Percentiles rank a stretch among this genome's conserved stretches.
These are phyloP conservation scores for Phyllotreta cruciferae DNA, from an alignment of 2,888 invertebrate species.

Conservation along the genomic window DNA sequence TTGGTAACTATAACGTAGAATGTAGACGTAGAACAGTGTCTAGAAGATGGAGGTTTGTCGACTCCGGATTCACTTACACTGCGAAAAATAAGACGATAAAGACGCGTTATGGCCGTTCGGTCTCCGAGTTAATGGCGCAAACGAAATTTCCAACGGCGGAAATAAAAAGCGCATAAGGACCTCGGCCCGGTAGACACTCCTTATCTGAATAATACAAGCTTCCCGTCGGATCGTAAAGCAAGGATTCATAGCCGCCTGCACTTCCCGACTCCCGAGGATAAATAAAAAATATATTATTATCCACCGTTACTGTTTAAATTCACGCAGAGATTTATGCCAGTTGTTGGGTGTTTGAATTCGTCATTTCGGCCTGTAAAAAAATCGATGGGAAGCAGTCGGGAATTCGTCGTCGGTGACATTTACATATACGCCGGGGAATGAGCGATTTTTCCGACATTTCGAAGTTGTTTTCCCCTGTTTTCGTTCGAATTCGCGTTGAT, in stretches of 20 bases:
- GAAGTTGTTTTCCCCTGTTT: conserved; percentile 37
- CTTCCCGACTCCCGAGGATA: conserved; percentile 1
- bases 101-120: neutral
- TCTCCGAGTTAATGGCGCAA: conserved; percentile 11
- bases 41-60: neutral
- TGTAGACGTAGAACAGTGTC: too few species aligned
- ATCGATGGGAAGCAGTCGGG: conserved; percentile 1
- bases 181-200: conserved; percentile 10
- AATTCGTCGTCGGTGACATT: conserved; percentile 20
- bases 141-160: conserved; percentile 4
- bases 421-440: conserved; percentile 37
- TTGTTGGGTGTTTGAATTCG: too few species aligned
- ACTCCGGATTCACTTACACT: neutral
- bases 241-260: conserved; percentile 16
- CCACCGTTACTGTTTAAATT: too few species aligned
- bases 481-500: conserved; percentile 6
- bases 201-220: conserved; percentile 23
- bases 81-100: conserved; percentile 5
- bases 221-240: conserved; percentile 16
- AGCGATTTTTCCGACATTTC: conserved; percentile 42
- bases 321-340: too few species aligned
- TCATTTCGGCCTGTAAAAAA: neutral
- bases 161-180: conserved; percentile 15
- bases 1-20: neutral
- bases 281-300: conserved; percentile 3